phyloP scores from a whole-genome alignment of 1,140 invertebrate genomes.

The Mercenaria mercenaria region DNA sequence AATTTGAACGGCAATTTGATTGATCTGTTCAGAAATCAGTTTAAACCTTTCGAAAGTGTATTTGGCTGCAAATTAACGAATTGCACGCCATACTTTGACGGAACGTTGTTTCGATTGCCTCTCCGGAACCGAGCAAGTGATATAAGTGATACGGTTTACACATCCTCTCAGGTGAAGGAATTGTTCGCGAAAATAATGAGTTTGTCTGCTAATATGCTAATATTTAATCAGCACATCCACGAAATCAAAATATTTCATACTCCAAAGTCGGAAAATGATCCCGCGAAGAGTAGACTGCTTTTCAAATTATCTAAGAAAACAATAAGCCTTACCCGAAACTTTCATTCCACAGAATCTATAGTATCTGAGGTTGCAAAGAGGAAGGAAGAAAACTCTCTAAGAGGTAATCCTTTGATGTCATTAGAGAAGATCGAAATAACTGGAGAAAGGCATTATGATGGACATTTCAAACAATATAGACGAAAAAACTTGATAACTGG shows the following conservation, averaged over 20 bases:
- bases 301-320: conserved; percentile 50
- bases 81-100: conserved; percentile 54
- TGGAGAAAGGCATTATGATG: background rate
- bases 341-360: no score
- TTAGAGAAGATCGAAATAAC: background rate
- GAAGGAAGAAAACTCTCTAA: background rate
- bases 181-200: conserved; percentile 76
- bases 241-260: conserved; percentile 77
- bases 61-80: conserved; percentile 74
- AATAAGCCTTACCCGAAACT: background rate
- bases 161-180: conserved; percentile 68
- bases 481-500: background rate
- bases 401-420: background rate
- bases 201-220: conserved; percentile 74
- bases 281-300: conserved; percentile 27
- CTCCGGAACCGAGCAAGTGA: conserved; percentile 77
- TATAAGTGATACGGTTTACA: conserved; percentile 77
- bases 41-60: conserved; percentile 77
- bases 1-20: conserved; percentile 66
- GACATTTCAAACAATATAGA: background rate
- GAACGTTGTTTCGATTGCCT: conserved; percentile 83
- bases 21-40: conserved; percentile 71
- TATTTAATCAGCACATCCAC: conserved; percentile 82
- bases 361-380: background rate
- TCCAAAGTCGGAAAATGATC: conserved; percentile 30